Base-by-base conservation (phyloP, 2,888 invertebrate genomes). In the Aphelenchoides bicaudatus region DNA sequence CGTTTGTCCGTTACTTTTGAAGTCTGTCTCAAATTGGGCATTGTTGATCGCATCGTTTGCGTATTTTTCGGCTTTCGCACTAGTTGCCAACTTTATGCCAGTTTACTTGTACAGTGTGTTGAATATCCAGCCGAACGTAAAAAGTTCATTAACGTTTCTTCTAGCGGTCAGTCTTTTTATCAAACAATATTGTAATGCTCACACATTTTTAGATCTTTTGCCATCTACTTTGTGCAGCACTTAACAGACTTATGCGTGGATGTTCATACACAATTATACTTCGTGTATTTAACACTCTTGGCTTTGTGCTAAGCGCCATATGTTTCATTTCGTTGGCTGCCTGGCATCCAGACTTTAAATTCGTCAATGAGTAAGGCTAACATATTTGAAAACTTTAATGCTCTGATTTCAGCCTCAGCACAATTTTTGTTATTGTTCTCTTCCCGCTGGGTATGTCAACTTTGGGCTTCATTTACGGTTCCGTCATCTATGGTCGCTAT, bases 11-110 rank as follows among this genome's bases (percentile, higher is more conserved):
- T 34, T 60, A 5, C 47, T 72, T 1, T 54, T 70, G 25, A 62
- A 62, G 21, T 75, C 74, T 13, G 50, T 72, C 13, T 69, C 74
- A 5, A 68, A 67, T 16, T 71, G 73, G 70, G 61, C 68, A 31
- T 62, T 74, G 50, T 71, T 67, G 70, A 27, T 64, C 0, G 58
- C 70, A 1, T 56, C 65, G 0, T 66, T 71, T 37, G 72, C 65
- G 6, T 63, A 70, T 28, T 75, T 74, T 62, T 63, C 59, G 19
- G 67, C 61, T 23, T 53, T 67, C 19, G 57, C 66, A 10, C 57
- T 70, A 23, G 53, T 75, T n/a, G 27, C 61, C 25, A 66, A 59
- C 19, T 75, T 73, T 52, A 47, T 68, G 10, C 75, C 75, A 6
- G 60, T 70, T 0, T 69, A 70, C 48, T 30, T 51, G 19, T 16